Base-by-base conservation (phyloP, 2,888 invertebrate species). In the Coelinius sp. region DNA sequence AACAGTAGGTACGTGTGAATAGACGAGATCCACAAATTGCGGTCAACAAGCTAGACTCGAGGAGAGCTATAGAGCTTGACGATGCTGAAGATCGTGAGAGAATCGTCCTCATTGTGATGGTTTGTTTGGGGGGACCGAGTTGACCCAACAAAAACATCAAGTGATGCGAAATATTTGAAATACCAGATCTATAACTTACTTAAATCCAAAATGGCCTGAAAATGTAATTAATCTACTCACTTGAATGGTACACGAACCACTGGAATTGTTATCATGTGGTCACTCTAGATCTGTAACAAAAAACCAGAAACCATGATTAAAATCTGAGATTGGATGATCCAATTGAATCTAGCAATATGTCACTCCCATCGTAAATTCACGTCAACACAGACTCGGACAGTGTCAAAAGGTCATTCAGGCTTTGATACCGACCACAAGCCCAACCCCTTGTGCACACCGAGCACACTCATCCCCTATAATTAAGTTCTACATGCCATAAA, bases 1-100 rank as follows among this genome's bases (percentile, higher is more conserved):
- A 10, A 14, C 52, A 24, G 22, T 12, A 31, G 35, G 41, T 20
- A 52, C 38, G 20, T 65, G 46, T 59, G 59, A 59, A 31, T 59
- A 59, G 59, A 35, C 17, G 59, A 59, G 75, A 77, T 75, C 71
- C 76, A 77, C 77, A 79, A 75, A 80, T 80, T 80, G 79, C 80
- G 81, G 80, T 81, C 80, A 80, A 80, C 80, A 80, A 59, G 59
- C 35, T 10, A 78, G 76, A 75, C 76, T 74, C 70, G 68, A 65
- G 74, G 76, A 78, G 76, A 75, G 72, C 53, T 59, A n/a, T n/a
- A 22, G 64, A 75, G 68, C 73, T 63, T 76, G 74, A 75, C 73
- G 68, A 70, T 70, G 75, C 70, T 73, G 78, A 76, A 73, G 73
- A 75, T 76, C 75, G 75, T 78, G 77, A 77, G 78, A 80, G 77